Percentiles rank a stretch among this genome's conserved stretches.
Evolutionary conservation across 2,797 vertebrate genomes (phyloP).

Genomic region (Pelobates cultripes): DNA sequence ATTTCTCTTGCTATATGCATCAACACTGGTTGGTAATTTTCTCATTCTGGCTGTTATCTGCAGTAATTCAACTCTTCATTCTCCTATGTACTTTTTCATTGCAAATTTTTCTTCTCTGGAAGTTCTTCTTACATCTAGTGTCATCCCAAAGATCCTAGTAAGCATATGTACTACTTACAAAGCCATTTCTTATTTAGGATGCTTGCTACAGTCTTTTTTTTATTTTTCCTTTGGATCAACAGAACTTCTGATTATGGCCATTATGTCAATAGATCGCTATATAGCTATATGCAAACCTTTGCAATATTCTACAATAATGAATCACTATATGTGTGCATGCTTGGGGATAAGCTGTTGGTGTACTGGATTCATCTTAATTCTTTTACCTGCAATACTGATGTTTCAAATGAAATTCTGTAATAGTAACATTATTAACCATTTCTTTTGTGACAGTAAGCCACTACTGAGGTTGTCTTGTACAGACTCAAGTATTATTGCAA

Average conservation of each 20-base stretch:
- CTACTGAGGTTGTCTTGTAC: neutral
- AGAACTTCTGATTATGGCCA: neutral
- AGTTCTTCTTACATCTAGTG: neutral
- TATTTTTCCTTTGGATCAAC: neutral
- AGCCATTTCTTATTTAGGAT: neutral
- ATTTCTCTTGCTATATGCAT: neutral
- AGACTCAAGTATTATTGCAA: neutral
- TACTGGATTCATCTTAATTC: neutral
- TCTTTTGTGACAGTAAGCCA: conserved; percentile 13
- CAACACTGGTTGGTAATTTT: neutral
- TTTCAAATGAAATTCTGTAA: neutral
- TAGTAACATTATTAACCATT: neutral
- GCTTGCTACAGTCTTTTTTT: neutral
- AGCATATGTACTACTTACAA: neutral
- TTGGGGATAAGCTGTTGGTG: neutral
- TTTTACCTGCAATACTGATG: neutral
- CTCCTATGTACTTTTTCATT: neutral
- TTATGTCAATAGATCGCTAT: neutral
- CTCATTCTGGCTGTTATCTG: neutral
- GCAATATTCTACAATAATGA: conserved; percentile 1
- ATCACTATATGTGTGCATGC: neutral
- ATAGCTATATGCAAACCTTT: neutral
- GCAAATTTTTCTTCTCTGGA: neutral
- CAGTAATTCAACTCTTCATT: neutral
- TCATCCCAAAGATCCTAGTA: neutral